Percentiles rank a stretch among this genome's conserved stretches.
Evolutionary conservation across 2,888 invertebrate genomes (phyloP).

Genomic region (Cryptosula pallasiana): DNA sequence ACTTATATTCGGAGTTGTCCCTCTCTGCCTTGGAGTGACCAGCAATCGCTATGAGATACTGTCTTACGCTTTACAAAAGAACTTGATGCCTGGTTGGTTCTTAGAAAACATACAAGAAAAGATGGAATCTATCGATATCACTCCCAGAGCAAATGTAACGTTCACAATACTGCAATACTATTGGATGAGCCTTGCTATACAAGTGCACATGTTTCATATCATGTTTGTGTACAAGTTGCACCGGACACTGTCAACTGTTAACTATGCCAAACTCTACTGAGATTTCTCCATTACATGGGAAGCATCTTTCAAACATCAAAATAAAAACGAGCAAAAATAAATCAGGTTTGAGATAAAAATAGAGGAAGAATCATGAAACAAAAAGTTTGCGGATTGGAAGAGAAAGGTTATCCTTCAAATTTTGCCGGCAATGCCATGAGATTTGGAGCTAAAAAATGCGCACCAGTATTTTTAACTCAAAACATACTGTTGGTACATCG

Average conservation of each 20-base stretch:
- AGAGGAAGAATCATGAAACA: too few species aligned
- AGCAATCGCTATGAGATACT: neutral
- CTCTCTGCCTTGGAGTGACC: neutral
- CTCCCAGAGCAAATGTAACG: neutral
- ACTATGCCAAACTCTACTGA: neutral
- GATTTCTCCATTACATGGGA: too few species aligned
- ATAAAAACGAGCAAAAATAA: too few species aligned
- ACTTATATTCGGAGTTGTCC: neutral
- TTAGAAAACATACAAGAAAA: neutral
- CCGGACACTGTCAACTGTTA: neutral
- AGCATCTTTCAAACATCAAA: too few species aligned
- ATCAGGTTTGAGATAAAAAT: too few species aligned
- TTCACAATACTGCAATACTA: slow-evolving; percentile 18
- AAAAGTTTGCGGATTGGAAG: too few species aligned
- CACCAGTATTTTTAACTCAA: too few species aligned
- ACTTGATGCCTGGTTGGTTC: neutral
- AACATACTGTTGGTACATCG: too few species aligned
- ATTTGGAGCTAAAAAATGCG: too few species aligned
- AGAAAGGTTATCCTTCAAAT: too few species aligned
- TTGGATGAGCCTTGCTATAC: slow-evolving; percentile 1
- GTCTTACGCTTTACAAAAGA: neutral
- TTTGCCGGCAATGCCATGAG: too few species aligned
- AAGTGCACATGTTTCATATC: slow-evolving; percentile 17
- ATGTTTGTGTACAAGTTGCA: neutral
- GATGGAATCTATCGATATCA: neutral